Base-by-base conservation (phyloP, 2,113 vertebrate species). In the Channa maculata region DNA sequence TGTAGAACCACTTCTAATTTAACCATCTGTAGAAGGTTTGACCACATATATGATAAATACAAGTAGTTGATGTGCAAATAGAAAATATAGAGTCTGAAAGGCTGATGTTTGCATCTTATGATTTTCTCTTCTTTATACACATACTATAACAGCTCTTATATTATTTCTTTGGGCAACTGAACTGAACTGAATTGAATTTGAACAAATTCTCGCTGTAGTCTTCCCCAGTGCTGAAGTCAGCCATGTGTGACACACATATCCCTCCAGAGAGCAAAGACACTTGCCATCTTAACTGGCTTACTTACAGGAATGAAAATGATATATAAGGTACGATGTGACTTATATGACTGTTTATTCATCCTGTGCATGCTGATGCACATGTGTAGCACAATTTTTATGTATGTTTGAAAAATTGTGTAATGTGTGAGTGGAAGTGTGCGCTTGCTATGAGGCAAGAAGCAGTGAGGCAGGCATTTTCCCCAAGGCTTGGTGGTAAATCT, bases 401-500 rank as follows among this genome's bases (percentile, higher is more conserved):
- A 13, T 44, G 24, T 49, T n/a, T 53, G 69, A 52, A 15, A 24
- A 24, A 24, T 24, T 55, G n/a, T 63, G 36, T 54, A 39, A 8
- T 46, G 24, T 61, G 51, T 5, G 15, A n/a, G 51, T 34, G 5
- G 2, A n/a, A 3, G 60, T 10, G 50, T 61, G 14, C 57, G 57
- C 66, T 48, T 74, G 72, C 55, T 14, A 66, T 57, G 37, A 39
- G 54, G 45, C 60, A 46, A 38, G 24, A 44, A 73, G 66, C 74
- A 63, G 75, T 59, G 61, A 53, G 69, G 61, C 69, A 76, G 54
- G 71, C 53, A 73, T 81, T 86, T 88, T 84, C 65, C 79, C 63
- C 15, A 44, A 39, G 79, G 64, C 63, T 69, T 67, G 45, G 59
- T 69, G 71, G 86, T 85, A 84, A 85, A 88, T 90, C 85, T 88